Evolutionary conservation across 2,113 vertebrate genomes (phyloP).

Genomic region (Amia ocellicauda): DNA sequence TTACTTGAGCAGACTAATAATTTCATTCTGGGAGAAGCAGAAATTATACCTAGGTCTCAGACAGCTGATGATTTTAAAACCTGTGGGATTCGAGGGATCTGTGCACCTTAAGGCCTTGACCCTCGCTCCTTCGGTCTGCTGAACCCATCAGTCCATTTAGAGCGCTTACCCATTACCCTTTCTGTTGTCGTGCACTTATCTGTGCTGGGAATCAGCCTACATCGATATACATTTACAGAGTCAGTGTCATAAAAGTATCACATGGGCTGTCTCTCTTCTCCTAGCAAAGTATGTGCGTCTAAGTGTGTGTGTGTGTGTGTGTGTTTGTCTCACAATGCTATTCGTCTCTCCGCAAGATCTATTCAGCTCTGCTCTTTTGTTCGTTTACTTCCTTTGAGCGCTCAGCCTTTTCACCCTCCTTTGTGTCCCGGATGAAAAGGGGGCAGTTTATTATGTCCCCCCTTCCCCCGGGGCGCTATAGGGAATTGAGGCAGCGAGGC

Average conservation of each 20-base stretch:
- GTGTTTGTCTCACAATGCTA: neutral
- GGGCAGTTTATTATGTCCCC: constrained; percentile 28
- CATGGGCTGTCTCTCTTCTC: constrained; percentile 4
- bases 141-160: neutral
- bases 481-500: neutral
- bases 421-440: constrained; percentile 33
- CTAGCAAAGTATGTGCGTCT: neutral
- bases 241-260: neutral
- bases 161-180: neutral
- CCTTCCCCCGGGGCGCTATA: constrained; percentile 19
- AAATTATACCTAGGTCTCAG: no score
- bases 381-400: constrained; percentile 19
- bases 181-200: neutral
- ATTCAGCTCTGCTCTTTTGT: constrained; percentile 23
- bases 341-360: constrained; percentile 6
- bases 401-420: constrained; percentile 21
- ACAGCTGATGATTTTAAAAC: no score
- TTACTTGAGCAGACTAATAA: no score
- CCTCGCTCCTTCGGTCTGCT: neutral
- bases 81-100: no score
- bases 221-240: constrained; percentile 5
- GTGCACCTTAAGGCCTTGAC: no score
- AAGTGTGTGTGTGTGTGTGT: constrained; percentile 4
- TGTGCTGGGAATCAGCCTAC: neutral
- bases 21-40: no score